Base-by-base conservation (phyloP, 2,888 invertebrate genomes). In the Leptinotarsa peninsularis region DNA sequence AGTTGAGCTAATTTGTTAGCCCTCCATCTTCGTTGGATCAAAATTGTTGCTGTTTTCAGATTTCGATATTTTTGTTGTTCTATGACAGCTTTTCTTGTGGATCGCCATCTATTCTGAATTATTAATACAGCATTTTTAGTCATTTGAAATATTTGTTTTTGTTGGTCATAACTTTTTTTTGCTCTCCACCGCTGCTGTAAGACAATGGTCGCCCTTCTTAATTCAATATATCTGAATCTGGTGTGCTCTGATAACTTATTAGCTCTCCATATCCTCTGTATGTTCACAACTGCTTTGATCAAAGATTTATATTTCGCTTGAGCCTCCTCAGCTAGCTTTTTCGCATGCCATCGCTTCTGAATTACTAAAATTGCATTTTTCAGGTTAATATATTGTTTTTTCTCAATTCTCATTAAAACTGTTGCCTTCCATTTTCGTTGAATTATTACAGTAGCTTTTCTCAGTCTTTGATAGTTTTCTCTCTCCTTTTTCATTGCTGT, bases 321-420 rank as follows among this genome's bases (percentile, higher is more conserved):
- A 17, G 82, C 78, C 23, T 73, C 72, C 69, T 75, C 81, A 80
- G 83, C 84, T 7, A 77, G 33, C 54, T 78, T 79, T 4, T 77
- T 79, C 1, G 86, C 87, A 75, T 86, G 82, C 84, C 86, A 89
- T 75, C 82, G 83, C 63, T 76, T 77, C 79, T 89, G 90, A 27
- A 91, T 80, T 18, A 81, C 71, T 56, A 88, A 75, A 1, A 84
- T 81, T 43, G 86, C 85, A 60, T 83, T 81, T 49, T 84, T 85
- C 71, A 87, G 86, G 54, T 83, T 73, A 4, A 76, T n/a, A 78
- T 81, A 89, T 79, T 81, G 82, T 83, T 73, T 79, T 72, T 85
- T 74, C 82, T 74, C 63, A 0, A 60, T 33, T 76, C 82, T 66
- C 83, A 49, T 63, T 75, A 43, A 75, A 43, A 70, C 49, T 74